Evolutionary conservation across 2,888 invertebrate genomes (phyloP).

Genomic region (Agonopterix alstromeriana): DNA sequence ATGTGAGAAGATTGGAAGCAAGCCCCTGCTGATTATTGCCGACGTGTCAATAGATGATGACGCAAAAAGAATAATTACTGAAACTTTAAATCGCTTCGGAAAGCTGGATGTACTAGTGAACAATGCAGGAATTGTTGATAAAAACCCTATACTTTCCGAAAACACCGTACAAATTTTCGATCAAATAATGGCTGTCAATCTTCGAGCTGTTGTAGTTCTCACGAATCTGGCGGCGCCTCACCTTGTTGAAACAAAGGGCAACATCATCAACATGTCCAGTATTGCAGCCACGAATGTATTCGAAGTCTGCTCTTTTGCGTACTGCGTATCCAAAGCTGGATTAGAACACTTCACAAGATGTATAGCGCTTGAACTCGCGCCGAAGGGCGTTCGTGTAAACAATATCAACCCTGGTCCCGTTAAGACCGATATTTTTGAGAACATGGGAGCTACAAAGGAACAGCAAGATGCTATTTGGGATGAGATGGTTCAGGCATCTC

Average conservation of each 20-base stretch:
- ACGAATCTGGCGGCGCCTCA: slow-evolving; percentile 22
- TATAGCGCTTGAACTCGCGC: slow-evolving; percentile 78
- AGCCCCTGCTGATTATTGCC: slow-evolving; percentile 20
- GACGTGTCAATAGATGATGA: slow-evolving; percentile 25
- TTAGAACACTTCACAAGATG: slow-evolving; percentile 18
- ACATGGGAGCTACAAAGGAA: slow-evolving; percentile 4
- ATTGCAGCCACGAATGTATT: slow-evolving; percentile 7
- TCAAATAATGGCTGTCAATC: slow-evolving; percentile 18
- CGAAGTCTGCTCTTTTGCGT: not conserved
- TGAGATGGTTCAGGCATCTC: not conserved
- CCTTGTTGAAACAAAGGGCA: slow-evolving; percentile 26
- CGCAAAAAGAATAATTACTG: slow-evolving; percentile 15
- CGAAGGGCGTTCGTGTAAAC: slow-evolving; percentile 81
- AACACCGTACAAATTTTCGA: slow-evolving; percentile 18
- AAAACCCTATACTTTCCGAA: slow-evolving; percentile 15
- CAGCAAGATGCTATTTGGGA: not conserved
- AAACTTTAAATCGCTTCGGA: slow-evolving; percentile 22
- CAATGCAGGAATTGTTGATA: slow-evolving; percentile 24
- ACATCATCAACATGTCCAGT: slow-evolving; percentile 30
- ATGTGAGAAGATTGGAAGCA: slow-evolving; percentile 14
- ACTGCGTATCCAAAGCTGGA: slow-evolving; percentile 10
- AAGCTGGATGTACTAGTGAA: slow-evolving; percentile 31
- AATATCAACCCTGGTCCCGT: slow-evolving; percentile 15
- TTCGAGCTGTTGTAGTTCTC: slow-evolving; percentile 20
- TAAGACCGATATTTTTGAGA: slow-evolving; percentile 63